Conservation (phyloP, 2,797 vertebrate genomes). For the Dicrostonyx torquatus region DNA sequence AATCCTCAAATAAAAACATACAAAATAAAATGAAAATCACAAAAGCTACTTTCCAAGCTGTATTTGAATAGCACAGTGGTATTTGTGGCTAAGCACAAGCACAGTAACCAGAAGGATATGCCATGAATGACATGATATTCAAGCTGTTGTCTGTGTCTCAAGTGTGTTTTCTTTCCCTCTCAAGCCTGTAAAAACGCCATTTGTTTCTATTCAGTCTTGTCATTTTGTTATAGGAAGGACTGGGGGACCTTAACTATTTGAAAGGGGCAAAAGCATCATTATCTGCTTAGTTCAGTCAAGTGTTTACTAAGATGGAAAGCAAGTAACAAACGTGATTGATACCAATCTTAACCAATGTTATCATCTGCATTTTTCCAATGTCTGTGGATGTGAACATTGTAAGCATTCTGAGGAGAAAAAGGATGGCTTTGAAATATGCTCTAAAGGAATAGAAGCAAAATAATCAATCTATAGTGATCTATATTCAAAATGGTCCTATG, state of each 20-base stretch:
- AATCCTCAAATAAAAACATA: not conserved
- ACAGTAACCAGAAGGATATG: not conserved
- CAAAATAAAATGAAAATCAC: not conserved
- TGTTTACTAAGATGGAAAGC: not conserved
- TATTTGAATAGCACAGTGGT: not conserved
- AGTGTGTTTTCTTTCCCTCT: not conserved
- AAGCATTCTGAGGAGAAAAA: not conserved
- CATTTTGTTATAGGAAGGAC: not conserved
- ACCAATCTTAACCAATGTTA: slow-evolving; percentile 16
- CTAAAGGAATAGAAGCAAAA: not conserved
- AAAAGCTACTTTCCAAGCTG: not conserved
- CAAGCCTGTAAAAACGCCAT: not conserved
- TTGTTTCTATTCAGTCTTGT: slow-evolving; percentile 2
- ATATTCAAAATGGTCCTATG: not conserved
- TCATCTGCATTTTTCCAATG: not conserved
- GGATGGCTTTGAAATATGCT: not conserved
- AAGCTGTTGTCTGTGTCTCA: not conserved
- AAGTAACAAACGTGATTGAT: not conserved
- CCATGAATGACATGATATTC: not conserved
- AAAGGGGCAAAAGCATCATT: not conserved
- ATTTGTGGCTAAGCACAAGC: not conserved
- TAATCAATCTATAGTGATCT: not conserved
- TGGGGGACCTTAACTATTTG: not conserved
- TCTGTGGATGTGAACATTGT: not conserved
- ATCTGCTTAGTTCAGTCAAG: not conserved